Base-by-base conservation (phyloP, 2,113 vertebrate genomes). In the Phoenicopterus ruber region DNA sequence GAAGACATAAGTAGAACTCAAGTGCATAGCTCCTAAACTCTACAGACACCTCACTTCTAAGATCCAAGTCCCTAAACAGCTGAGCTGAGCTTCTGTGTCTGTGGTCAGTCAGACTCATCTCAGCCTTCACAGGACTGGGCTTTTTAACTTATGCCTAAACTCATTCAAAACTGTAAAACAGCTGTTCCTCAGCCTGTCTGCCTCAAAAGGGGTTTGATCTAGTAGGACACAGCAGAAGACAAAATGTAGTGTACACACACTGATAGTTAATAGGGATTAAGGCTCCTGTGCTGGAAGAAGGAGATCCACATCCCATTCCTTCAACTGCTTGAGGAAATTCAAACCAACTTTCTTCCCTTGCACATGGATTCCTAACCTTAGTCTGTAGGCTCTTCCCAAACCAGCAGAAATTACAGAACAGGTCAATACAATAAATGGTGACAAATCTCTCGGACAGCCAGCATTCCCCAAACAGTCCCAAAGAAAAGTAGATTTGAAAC, bases 301-400 rank as follows among this genome's bases (percentile, higher is more conserved):
- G 26, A 70, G n/a, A 72, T 47, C 12, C 21, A 71, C 21, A 57
- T 57, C 61, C 38, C 44, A 18, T 82, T 87, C 44, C 31, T 95
- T 87, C 49, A 52, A 8, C 34, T 72, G 40, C 21, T 22, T 57
- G 34, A 71, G n/a, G 38, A 94, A 89, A 91, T 93, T 77, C 50
- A 89, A 92, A 65, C 61, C 57, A 69, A 9, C 8, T 93, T 93
- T 94, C 42, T 82, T 79, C 28, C 55, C 17, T 78, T 76, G 17
- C 24, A 8, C 6, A 13, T 19, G 32, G 63, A 55, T 69, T 67
- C 61, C 44, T 50, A 69, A 21, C 25, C 17, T 18, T 20, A 38
- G n/a, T 0, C 8, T 55, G 10, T 22, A 81, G n/a, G 12, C 5
- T 87, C 13, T 88, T 71, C 52, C 40, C 52, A 70, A 21, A 52